A percentile compares a stretch with the other conserved stretches of the same genome.
Evolutionary conservation across 2,888 invertebrate genomes (phyloP).

Genomic region (Cylindroiulus punctatus): DNA sequence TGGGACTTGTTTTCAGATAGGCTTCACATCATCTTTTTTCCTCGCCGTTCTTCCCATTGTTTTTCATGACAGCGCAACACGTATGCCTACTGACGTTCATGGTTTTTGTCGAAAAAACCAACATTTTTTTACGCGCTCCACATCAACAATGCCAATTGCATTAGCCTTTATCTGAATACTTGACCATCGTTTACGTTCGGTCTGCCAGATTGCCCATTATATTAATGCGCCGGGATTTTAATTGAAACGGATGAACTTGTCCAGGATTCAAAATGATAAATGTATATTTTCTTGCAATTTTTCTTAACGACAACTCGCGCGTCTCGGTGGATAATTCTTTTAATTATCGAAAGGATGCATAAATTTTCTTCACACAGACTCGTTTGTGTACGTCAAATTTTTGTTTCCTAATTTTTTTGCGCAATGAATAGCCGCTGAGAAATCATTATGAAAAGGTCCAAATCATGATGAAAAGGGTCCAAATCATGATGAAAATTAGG

Average conservation of each 20-base stretch:
- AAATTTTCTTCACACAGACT: too few relatives aligned
- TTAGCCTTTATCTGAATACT: not conserved
- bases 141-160: not conserved
- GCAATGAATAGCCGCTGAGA: too few relatives aligned
- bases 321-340: too few relatives aligned
- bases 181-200: not conserved
- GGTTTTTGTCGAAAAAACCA: not conserved
- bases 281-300: not conserved
- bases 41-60: not conserved
- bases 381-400: too few relatives aligned
- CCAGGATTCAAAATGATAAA: not conserved
- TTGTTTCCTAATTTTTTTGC: too few relatives aligned
- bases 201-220: not conserved
- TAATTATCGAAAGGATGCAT: too few relatives aligned
- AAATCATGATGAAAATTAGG: too few relatives aligned
- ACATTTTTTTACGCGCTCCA: not conserved
- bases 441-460: too few relatives aligned
- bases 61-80: not conserved
- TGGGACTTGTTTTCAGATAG: slow-evolving; percentile 10
- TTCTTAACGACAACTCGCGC: too few relatives aligned
- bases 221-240: not conserved
- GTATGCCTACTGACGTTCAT: not conserved
- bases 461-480: too few relatives aligned
- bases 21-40: slow-evolving; percentile 11
- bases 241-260: not conserved